Percentiles rank a stretch among this genome's conserved stretches.
These are phyloP conservation scores for Pomatorhinus ruficollis DNA, from an alignment of 2,113 vertebrate species.

Conservation along the genomic window DNA sequence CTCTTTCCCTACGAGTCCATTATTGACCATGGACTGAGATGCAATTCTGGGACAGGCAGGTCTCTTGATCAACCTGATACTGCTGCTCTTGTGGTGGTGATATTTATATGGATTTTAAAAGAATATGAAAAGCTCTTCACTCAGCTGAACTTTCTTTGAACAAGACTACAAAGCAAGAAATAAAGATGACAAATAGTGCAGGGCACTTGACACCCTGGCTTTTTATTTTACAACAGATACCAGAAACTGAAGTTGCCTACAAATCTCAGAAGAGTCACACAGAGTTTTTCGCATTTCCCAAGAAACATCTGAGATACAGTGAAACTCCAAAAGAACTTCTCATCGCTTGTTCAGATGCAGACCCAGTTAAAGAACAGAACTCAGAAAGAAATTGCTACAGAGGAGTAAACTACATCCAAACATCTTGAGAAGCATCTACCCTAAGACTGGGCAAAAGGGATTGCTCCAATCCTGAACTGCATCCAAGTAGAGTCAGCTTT, in stretches of 20 bases:
- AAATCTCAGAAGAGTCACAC: background rate
- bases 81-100: background rate
- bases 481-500: background rate
- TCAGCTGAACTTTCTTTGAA: background rate
- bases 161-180: background rate
- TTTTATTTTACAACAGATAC: background rate
- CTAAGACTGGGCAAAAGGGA: background rate
- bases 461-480: background rate
- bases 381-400: background rate
- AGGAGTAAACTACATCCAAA: background rate
- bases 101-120: background rate
- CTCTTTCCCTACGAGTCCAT: background rate
- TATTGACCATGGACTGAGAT: background rate
- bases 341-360: background rate
- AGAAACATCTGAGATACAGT: background rate
- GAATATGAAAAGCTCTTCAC: background rate
- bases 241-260: background rate
- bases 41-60: background rate
- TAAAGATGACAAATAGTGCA: background rate
- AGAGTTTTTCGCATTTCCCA: background rate
- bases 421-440: background rate
- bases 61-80: background rate
- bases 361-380: background rate
- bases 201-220: background rate
- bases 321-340: slow-evolving; percentile 26